Evolutionary conservation across 2,797 vertebrate species (phyloP).

Genomic region (Pogoniulus pusillus): DNA sequence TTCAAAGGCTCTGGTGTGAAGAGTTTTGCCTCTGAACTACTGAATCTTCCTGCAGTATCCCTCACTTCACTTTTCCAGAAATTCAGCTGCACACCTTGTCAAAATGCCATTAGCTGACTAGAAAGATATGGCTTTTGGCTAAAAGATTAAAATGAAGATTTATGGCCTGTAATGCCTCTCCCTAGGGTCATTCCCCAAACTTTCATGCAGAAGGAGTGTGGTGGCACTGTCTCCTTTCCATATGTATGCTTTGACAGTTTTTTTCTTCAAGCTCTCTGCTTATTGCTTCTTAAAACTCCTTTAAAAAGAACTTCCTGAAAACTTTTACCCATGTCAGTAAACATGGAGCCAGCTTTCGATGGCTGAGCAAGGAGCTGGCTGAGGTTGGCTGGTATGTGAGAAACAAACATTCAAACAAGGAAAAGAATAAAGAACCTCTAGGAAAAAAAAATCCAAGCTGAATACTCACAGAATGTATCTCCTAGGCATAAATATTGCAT

Average conservation of each 20-base stretch:
- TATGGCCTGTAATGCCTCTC: background rate
- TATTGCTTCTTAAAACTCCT: background rate
- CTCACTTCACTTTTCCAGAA: background rate
- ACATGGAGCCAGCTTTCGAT: background rate
- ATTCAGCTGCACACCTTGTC: background rate
- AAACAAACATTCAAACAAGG: background rate
- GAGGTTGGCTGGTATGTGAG: background rate
- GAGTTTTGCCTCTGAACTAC: background rate
- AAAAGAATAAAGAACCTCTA: background rate
- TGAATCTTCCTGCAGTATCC: background rate
- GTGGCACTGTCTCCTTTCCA: background rate
- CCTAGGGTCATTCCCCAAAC: background rate
- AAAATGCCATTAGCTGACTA: background rate
- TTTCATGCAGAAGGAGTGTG: background rate
- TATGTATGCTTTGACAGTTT: background rate
- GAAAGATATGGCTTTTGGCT: background rate
- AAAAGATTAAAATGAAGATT: slow-evolving; percentile 18
- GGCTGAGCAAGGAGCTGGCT: background rate
- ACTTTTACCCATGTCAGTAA: background rate
- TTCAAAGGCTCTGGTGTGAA: background rate
- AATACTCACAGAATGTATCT: background rate
- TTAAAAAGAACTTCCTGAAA: background rate
- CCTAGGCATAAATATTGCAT: background rate
- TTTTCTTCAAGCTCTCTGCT: background rate
- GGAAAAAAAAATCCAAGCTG: background rate